Conservation (phyloP, 2,797 vertebrate species). For the Lepilemur ruficaudatus region DNA sequence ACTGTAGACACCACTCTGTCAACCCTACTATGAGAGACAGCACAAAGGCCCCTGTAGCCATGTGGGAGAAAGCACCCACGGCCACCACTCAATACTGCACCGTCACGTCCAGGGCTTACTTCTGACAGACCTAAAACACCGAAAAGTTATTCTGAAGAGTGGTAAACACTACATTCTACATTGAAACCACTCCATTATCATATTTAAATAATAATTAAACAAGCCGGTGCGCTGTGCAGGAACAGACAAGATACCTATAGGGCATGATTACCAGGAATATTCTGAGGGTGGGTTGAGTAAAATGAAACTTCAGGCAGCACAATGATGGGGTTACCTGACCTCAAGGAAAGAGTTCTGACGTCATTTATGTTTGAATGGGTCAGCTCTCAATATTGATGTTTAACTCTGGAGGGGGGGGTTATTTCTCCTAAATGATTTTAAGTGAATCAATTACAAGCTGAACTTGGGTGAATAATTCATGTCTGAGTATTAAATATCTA, state of each 20-base stretch:
- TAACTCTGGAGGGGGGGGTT: too few species aligned
- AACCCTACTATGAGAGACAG: background rate
- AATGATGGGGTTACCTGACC: accelerated
- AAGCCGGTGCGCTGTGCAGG: background rate
- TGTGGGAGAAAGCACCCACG: accelerated
- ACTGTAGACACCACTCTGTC: background rate
- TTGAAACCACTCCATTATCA: background rate
- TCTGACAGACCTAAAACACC: background rate
- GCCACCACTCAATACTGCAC: background rate
- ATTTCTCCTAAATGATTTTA: background rate
- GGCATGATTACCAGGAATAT: background rate
- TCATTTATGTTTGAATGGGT: background rate
- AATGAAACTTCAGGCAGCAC: background rate
- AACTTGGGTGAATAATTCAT: background rate
- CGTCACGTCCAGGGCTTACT: background rate
- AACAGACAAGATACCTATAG: accelerated
- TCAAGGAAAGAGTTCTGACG: accelerated
- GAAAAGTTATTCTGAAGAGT: background rate
- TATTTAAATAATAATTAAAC: background rate
- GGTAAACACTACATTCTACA: accelerated
- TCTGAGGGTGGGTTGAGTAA: accelerated
- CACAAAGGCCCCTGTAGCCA: accelerated
- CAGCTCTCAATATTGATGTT: background rate
- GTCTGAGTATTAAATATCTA: too few species aligned
- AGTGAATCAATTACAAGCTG: background rate